Conservation (phyloP, 2,797 vertebrate genomes). For the Mus spretus region DNA sequence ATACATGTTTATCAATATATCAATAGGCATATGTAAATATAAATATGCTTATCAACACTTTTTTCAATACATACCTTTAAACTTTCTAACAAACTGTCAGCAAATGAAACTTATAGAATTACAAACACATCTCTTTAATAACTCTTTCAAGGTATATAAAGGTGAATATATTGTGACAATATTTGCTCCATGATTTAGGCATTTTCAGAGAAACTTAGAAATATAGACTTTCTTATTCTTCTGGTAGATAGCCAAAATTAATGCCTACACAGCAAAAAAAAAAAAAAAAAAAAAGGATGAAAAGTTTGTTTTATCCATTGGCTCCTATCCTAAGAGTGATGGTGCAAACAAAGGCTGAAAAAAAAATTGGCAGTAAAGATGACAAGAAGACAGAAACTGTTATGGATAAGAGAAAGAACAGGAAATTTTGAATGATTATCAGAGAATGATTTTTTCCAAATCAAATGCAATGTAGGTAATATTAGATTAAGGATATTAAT, state of each 20-base stretch:
- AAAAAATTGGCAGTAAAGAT: not conserved
- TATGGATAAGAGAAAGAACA: not conserved
- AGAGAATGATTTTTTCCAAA: not conserved
- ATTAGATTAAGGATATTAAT: not conserved
- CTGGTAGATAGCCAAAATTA: not conserved
- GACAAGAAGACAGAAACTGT: not conserved
- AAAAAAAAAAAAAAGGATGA: no score
- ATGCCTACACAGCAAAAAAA: not conserved
- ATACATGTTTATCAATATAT: not conserved
- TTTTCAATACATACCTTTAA: not conserved
- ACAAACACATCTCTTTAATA: not conserved
- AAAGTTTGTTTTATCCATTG: not conserved
- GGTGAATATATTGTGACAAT: not conserved
- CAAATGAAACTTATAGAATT: not conserved
- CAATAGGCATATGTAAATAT: not conserved
- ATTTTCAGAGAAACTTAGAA: not conserved
- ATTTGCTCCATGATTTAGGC: not conserved
- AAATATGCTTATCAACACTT: not conserved
- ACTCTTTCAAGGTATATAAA: not conserved
- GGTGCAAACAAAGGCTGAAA: not conserved
- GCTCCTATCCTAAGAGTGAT: not conserved
- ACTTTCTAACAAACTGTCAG: constrained; percentile 16
- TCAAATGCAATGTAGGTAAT: not conserved
- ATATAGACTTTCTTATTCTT: not conserved
- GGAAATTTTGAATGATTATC: not conserved